Conservation (phyloP, 2,797 vertebrate genomes). For the Propithecus perrieri region DNA sequence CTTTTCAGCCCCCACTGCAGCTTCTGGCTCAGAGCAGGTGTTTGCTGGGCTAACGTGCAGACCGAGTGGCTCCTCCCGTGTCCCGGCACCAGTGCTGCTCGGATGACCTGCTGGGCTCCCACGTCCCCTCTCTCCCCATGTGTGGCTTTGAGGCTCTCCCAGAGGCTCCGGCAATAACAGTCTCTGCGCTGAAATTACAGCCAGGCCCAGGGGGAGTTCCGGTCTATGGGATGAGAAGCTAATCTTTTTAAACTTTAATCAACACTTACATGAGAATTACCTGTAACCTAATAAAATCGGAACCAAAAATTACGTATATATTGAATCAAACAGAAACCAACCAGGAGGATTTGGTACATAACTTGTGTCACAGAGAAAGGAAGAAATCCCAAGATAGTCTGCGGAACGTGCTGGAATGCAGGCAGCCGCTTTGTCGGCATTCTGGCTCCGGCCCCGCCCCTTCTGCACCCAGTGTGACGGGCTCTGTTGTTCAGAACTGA, state of each 20-base stretch:
- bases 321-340: not conserved
- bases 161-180: not conserved
- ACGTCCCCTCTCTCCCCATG: not conserved
- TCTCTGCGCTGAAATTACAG: not conserved
- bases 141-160: not conserved
- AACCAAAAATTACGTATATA: not conserved
- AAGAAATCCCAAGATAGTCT: not conserved
- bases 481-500: not conserved
- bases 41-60: not conserved
- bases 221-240: not conserved
- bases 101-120: not conserved
- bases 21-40: not conserved
- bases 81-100: rapidly evolving
- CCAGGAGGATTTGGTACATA: not conserved
- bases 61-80: not conserved
- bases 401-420: not conserved
- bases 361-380: not conserved
- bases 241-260: constrained; percentile 61
- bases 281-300: constrained; percentile 49
- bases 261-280: constrained; percentile 49
- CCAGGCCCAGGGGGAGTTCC: not conserved
- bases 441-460: not conserved
- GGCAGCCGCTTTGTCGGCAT: rapidly evolving
- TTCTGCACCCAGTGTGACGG: rapidly evolving
- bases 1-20: rapidly evolving